phyloP scores from a whole-genome alignment of 2,113 vertebrate genomes.

The Climacteris rufus region DNA sequence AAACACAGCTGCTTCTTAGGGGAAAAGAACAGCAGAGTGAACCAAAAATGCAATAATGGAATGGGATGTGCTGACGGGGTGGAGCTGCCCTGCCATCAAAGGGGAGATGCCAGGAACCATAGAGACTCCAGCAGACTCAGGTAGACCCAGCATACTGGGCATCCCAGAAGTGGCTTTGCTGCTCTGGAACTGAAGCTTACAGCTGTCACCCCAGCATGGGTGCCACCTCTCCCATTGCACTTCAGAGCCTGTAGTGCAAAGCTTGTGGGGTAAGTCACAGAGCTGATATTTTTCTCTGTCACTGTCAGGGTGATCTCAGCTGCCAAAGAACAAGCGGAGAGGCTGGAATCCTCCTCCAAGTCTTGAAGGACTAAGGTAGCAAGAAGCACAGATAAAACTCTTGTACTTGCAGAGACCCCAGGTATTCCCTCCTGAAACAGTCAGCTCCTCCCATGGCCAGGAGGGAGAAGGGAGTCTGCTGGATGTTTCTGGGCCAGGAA shows the following conservation, averaged over 20 bases:
- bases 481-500: background rate
- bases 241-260: background rate
- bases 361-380: background rate
- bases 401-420: background rate
- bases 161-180: background rate
- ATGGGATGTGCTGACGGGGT: background rate
- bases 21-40: background rate
- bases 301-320: background rate
- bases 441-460: background rate
- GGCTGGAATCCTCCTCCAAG: background rate
- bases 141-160: background rate
- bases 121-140: background rate
- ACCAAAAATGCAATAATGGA: background rate
- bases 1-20: background rate
- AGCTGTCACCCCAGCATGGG: background rate
- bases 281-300: background rate
- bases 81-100: background rate
- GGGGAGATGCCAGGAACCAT: background rate
- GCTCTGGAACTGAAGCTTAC: background rate
- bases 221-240: background rate
- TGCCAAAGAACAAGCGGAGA: background rate
- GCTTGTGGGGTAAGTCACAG: background rate
- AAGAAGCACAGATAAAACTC: background rate
- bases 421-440: background rate
- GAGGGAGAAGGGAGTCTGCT: background rate